These are phyloP conservation scores for Lipotes vexillifer DNA, from an alignment of 2,113 vertebrate species.

Conservation along the genomic window DNA sequence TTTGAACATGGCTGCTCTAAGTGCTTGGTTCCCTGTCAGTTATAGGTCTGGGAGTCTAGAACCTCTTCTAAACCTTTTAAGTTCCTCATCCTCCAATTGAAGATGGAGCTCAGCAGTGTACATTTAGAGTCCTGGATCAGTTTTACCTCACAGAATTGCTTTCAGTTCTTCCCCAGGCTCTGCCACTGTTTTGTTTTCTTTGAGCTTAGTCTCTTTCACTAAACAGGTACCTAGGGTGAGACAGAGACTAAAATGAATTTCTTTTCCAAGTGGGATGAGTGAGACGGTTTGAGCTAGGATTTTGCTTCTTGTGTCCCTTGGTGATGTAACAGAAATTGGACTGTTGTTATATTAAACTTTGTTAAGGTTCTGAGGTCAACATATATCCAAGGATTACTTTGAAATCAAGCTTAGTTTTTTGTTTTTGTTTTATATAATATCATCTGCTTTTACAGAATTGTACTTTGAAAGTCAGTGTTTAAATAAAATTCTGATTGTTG, in stretches of 20 bases:
- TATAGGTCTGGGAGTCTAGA: not conserved
- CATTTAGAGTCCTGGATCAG: not conserved
- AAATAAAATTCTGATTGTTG: not conserved
- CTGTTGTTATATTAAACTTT: not conserved
- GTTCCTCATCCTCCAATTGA: not conserved
- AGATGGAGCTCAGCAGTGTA: not conserved
- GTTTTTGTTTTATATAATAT: not conserved
- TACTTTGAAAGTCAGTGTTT: not conserved
- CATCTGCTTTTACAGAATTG: not conserved
- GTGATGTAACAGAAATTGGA: not conserved
- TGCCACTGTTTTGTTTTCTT: not conserved
- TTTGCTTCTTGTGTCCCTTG: not conserved
- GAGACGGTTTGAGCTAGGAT: not conserved
- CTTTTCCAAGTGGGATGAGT: not conserved
- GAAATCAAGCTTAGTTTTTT: not conserved
- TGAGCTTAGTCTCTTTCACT: conserved; percentile 12
- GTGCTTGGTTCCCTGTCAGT: not conserved
- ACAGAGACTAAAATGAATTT: not conserved
- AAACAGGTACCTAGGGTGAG: not conserved
- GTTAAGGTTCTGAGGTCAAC: not conserved
- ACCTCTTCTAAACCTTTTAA: not conserved
- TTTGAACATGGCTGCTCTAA: not conserved
- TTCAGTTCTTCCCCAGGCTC: not conserved
- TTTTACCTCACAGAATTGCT: not conserved
- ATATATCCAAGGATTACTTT: not conserved